Base-by-base conservation (phyloP, 2,888 invertebrate genomes). In the Dasypogon diadema region DNA sequence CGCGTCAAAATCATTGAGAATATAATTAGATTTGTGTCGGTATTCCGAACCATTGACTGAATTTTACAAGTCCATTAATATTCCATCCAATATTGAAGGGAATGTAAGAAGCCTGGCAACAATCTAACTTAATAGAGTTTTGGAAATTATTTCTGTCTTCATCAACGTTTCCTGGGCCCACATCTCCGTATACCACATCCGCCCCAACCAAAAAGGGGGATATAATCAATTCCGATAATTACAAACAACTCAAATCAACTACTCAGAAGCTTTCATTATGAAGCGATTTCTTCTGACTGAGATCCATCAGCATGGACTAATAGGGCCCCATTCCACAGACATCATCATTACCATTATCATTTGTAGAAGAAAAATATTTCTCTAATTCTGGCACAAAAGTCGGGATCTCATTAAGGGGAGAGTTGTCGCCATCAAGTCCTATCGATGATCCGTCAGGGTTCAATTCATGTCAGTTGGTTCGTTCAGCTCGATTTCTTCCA, bases 341-440 rank as follows among this genome's bases (percentile, higher is more conserved):
- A 54, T 54, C 54, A 54, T 54, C 70, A 70, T 70, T 70, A 54
- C 54, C 54, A 54, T 34, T 54, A 18, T 54, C 54, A 30, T 70
- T 70, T 16, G 18, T 4, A 51, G 0, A 8, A n/a, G 10, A 70
- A 30, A 70, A 54, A 70, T 51, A 51, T 54, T 70, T 70, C 30
- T 30, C 30, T 54, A 30, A 30, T 51, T 54, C 54, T 24, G 37
- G 37, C 14, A 70, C 70, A 70, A 70, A 70, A 70, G 70, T 54
- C 70, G 22, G 54, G 37, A 54, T 54, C 54, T 70, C 70, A 70
- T 70, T 70, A 70, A 54, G 24, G 51, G 54, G 70, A 54, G 70
- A 70, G 70, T 70, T 70, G 70, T 70, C 70, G 70, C 70, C 70
- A 70, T 70, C 70, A 70, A 54, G 70, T 54, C 54, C 70, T 54